Base-by-base conservation (phyloP, 2,113 vertebrate genomes). In the Octodon degus region DNA sequence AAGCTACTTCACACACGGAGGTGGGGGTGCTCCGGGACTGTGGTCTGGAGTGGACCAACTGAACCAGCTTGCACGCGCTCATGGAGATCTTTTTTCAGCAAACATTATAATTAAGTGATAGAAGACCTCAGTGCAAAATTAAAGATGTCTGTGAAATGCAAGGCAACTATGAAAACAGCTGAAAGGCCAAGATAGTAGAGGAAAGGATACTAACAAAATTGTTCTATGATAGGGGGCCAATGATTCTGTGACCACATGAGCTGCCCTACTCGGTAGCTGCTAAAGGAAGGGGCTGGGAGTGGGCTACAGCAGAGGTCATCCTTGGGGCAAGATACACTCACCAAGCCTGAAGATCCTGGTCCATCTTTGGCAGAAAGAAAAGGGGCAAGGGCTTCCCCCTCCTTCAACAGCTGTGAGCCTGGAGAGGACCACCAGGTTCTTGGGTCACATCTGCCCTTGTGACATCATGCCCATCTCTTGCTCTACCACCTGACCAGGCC, bases 381-480 rank as follows among this genome's bases (percentile, higher is more conserved):
- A 47, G 10, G 6, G 13, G 1, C 9, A 43, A 1, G 32, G 12
- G 37, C 83, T 63, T 76, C 47, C 34, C 91, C 72, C 34, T 55
- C 16, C 43, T 20, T 27, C 43, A 70, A 20, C 58, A 67, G 40
- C 53, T 43, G 11, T 53, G 63, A 93, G 40, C 50, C 84, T 67
- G 53, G n/a, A 82, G 67, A 76, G 82, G 84, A 34, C 30, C 63
- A 13, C 2, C 60, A 37, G 62, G 85, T 17, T 72, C 30, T 24
- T 80, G 80, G 50, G 87, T 97, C 97, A 97, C 10, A 96, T 65
- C 40, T 70, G 77, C 86, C 76, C 65, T 97, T 97, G 87, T 97
- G 96, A 97, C 81, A 84, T 97, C 96, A 94, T 47, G 70, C 55
- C 25, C 55, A 5, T 17, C 40, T 58, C 65, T 17, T 82, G 40